phyloP scores from a whole-genome alignment of 2,797 vertebrate species.

The Pseudochirops cupreus region DNA sequence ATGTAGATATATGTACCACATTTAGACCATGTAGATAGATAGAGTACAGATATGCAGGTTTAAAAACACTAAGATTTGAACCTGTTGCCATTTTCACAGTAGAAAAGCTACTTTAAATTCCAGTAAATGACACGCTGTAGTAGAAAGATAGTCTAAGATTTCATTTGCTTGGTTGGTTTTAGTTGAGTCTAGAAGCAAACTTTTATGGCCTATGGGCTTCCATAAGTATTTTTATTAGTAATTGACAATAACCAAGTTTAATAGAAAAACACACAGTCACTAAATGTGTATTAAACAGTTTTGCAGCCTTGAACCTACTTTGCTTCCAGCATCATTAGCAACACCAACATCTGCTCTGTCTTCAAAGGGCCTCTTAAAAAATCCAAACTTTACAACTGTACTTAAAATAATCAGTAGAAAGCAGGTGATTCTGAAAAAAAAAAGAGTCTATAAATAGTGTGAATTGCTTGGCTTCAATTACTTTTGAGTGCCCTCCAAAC shows the following conservation, averaged over 20 bases:
- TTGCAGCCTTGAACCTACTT: slow-evolving; percentile 58
- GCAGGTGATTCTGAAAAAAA: slow-evolving; percentile 81
- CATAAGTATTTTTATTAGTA: slow-evolving; percentile 57
- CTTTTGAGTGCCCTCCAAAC: slow-evolving; percentile 81
- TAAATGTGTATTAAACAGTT: slow-evolving; percentile 59
- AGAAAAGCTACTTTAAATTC: background rate
- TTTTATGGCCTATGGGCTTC: slow-evolving; percentile 52
- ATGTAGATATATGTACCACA: background rate
- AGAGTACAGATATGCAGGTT: background rate
- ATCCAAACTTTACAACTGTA: slow-evolving; percentile 76
- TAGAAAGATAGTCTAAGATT: background rate
- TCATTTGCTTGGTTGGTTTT: background rate
- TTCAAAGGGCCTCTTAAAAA: slow-evolving; percentile 79
- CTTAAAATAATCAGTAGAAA: slow-evolving; percentile 79
- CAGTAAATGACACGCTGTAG: background rate
- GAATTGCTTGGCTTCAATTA: slow-evolving; percentile 79
- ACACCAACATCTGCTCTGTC: slow-evolving; percentile 69
- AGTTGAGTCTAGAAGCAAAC: slow-evolving; percentile 33
- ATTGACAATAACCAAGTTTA: slow-evolving; percentile 63
- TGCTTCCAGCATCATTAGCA: slow-evolving; percentile 56
- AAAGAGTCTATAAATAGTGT: slow-evolving; percentile 77
- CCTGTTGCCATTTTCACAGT: background rate
- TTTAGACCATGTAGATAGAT: background rate
- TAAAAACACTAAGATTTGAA: background rate
- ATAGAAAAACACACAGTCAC: slow-evolving; percentile 48